Conservation (phyloP, 2,113 vertebrate species). For the Zosterops borbonicus region DNA sequence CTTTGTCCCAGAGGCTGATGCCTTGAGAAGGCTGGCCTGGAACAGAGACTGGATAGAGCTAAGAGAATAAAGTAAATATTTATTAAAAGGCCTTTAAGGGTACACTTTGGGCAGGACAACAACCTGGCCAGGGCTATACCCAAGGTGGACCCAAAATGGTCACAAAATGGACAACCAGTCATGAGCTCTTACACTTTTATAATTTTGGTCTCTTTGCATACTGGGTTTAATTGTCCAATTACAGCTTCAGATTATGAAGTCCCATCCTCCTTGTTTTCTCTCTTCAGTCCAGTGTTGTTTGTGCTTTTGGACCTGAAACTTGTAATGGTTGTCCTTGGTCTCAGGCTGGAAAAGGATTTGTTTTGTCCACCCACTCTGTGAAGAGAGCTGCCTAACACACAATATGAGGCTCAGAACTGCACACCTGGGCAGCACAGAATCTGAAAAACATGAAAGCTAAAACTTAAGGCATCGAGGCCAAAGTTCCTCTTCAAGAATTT, state of each 20-base stretch:
- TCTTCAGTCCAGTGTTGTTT: background rate
- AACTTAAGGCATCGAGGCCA: background rate
- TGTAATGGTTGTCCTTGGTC: background rate
- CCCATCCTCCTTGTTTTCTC: background rate
- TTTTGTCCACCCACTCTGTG: background rate
- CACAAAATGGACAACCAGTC: background rate
- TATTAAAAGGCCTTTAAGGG: background rate
- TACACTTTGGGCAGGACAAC: background rate
- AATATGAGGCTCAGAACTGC: background rate
- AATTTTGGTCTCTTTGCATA: background rate
- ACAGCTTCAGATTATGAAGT: background rate
- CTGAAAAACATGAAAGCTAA: background rate
- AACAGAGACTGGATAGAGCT: background rate
- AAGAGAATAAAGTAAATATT: background rate
- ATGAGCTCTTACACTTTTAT: background rate
- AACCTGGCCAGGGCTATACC: background rate
- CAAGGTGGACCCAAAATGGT: background rate
- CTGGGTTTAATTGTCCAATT: background rate
- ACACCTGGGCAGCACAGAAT: background rate
- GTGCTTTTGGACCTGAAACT: background rate
- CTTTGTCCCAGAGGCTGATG: background rate
- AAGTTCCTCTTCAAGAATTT: background rate
- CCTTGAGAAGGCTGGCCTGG: background rate
- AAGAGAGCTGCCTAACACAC: background rate
- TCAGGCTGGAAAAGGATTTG: background rate